Evolutionary conservation across 1,140 invertebrate species (phyloP), one percentile per base, ranked within the genome.

Genomic region (Drosophila rhopaloa): DNA sequence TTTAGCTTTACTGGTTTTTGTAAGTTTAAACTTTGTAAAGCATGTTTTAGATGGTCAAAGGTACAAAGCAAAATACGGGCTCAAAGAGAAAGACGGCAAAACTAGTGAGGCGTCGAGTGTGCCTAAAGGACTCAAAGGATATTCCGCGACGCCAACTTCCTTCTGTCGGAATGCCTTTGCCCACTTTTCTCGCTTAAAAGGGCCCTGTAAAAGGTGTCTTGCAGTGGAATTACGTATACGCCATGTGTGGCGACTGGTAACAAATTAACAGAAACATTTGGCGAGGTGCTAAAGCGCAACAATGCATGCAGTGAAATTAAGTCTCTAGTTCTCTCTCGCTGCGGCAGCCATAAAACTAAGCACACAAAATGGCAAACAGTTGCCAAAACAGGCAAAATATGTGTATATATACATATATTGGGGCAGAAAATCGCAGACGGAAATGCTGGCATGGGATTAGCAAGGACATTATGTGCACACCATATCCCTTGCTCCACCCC

Each of bases 221-320:
- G 67, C 24, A 7, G 27, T 7, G 14, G 29, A 8, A 16, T 48
- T 71, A 58, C 67, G 65, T 70, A 71, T 48, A 57, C 63, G 67
- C 37, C 67, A 41, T 71, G 67, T 70, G 67, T 71, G 67, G 66
- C 46, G 60, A 51, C 51, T 58, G 38, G 29, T 37, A 67, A 55
- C 74, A 76, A 76, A 76, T 75, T 76, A 76, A 76, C 72, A 76
- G 55, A 76, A 76, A 59, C 73, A 77, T 77, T 79, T 79, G 58
- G 57, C 55, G 59, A 79, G 76, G 76, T 56, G 76, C 66, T 79
- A 72, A 63, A 65, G 76, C 76, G 75, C 38, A 79, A 79, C 76
- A 58, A 71, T 71, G 67, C 67, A 71, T 47, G 65, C 66, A 68
- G 41, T 71, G 51, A 53, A 56, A 54, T 54, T 58, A 37, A 48